These are phyloP conservation scores for Neodiprion virginianus DNA, from an alignment of 1,140 invertebrate species.

Conservation along the genomic window DNA sequence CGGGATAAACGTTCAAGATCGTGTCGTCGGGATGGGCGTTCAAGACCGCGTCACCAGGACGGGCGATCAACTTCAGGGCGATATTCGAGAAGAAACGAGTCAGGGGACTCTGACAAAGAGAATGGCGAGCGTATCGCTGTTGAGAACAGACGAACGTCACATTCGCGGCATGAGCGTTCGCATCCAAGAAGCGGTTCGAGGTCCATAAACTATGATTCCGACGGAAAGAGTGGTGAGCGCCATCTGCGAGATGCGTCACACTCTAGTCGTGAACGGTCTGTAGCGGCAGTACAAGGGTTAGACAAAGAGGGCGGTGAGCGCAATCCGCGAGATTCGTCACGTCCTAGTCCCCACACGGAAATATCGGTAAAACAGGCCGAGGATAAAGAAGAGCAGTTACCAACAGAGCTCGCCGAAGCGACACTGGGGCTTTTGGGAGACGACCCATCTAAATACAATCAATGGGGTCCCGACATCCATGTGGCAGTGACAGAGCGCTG, in stretches of 20 bases:
- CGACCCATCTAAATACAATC: slow-evolving; percentile 16
- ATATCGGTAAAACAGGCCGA: neutral
- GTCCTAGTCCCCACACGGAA: neutral
- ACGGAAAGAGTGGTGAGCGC: slow-evolving; percentile 20
- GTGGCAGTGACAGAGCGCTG: slow-evolving; percentile 19
- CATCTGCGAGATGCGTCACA: slow-evolving; percentile 21
- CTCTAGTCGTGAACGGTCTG: slow-evolving; percentile 16
- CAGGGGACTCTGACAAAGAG: slow-evolving; percentile 15
- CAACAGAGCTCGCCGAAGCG: neutral
- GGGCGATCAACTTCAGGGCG: slow-evolving; percentile 10
- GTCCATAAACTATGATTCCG: slow-evolving; percentile 18
- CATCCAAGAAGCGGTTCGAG: slow-evolving; percentile 15
- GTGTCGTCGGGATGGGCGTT: slow-evolving; percentile 8
- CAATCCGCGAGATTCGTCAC: neutral
- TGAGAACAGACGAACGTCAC: slow-evolving; percentile 21
- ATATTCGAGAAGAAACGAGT: slow-evolving; percentile 6
- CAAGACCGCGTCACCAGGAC: slow-evolving; percentile 19
- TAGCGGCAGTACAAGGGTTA: slow-evolving; percentile 16
- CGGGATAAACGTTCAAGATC: neutral
- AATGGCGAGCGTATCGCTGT: slow-evolving; percentile 22
- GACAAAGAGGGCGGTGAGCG: slow-evolving; percentile 2
- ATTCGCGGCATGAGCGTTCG: slow-evolving; percentile 11
- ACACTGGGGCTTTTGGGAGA: slow-evolving; percentile 1
- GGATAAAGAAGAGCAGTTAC: slow-evolving; percentile 4
- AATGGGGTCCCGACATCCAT: slow-evolving; percentile 11